Conservation (phyloP, 2,888 invertebrate species). For the Sphaerophoria taeniata region DNA sequence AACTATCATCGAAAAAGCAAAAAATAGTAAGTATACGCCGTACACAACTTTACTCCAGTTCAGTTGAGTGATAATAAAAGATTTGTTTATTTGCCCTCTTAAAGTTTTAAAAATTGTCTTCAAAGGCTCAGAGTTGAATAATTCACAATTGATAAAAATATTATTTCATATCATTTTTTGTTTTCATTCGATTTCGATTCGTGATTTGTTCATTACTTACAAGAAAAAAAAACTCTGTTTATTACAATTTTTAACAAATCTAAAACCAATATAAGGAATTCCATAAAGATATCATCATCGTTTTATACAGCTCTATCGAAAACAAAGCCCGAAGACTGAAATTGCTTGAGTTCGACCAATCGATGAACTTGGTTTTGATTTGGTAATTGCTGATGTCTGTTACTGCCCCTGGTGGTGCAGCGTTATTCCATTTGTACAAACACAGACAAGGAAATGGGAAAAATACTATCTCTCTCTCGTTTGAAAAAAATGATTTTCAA, state of each 20-base stretch:
- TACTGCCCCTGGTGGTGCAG: slow-evolving; percentile 6
- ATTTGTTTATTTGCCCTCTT: no score
- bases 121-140: no score
- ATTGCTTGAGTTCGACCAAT: background rate
- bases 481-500: slow-evolving; percentile 65
- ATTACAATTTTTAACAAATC: background rate
- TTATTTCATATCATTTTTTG: no score
- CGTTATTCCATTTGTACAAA: slow-evolving; percentile 25
- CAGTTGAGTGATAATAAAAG: no score
- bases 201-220: no score
- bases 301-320: background rate
- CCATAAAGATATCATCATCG: slow-evolving; percentile 45
- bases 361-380: background rate
- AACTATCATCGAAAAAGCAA: no score
- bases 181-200: no score
- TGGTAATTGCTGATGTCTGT: background rate
- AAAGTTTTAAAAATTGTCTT: no score
- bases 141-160: no score
- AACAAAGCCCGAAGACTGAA: slow-evolving; percentile 15
- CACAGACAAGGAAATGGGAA: background rate
- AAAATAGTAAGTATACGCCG: no score
- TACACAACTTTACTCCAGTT: no score
- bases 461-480: background rate
- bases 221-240: no score
- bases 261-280: background rate